A percentile compares a stretch with the other conserved stretches of the same genome.
phyloP scores from a whole-genome alignment of 2,797 vertebrate species.

The Pangasius djambal region DNA sequence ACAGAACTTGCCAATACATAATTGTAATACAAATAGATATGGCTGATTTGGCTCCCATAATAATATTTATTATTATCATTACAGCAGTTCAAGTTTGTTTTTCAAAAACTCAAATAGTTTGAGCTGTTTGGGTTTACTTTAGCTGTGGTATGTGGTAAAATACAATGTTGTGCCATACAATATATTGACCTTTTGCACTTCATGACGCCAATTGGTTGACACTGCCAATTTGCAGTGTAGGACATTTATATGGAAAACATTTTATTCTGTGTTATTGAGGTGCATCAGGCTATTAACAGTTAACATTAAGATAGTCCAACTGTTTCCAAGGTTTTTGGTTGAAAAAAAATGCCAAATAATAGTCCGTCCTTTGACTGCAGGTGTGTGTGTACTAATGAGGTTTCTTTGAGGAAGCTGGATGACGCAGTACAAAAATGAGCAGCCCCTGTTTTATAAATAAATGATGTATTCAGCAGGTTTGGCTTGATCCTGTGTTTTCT shows the following conservation, averaged over 20 bases:
- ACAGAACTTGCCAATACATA: neutral
- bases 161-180: neutral
- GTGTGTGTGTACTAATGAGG: neutral
- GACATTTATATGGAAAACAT: neutral
- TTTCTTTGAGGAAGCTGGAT: neutral
- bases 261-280: neutral
- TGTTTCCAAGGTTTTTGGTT: neutral
- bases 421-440: neutral
- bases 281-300: constrained; percentile 3
- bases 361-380: neutral
- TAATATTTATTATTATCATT: neutral
- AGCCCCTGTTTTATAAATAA: neutral
- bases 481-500: neutral
- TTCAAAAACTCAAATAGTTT: neutral
- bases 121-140: neutral
- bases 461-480: constrained; percentile 21
- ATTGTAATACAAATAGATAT: neutral
- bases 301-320: neutral
- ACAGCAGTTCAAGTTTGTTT: neutral
- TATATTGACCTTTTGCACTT: neutral
- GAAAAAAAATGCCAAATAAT: neutral
- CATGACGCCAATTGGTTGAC: neutral
- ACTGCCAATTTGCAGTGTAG: neutral
- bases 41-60: neutral
- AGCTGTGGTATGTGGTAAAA: neutral